A percentile compares a stretch with the other conserved stretches of the same genome.
Conservation (phyloP, 2,797 vertebrate species). For the Anomalospiza imberbis region DNA sequence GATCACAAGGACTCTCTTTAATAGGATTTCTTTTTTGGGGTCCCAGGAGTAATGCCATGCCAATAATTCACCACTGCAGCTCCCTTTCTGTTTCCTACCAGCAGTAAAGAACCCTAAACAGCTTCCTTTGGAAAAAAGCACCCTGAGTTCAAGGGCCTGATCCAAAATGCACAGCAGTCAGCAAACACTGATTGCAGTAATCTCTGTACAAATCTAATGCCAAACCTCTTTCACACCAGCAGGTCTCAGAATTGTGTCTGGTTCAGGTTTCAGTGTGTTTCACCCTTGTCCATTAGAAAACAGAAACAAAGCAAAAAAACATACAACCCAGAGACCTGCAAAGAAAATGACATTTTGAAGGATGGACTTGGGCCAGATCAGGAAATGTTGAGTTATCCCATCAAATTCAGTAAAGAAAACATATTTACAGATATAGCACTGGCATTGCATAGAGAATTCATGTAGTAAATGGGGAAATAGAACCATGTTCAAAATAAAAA, state of each 20-base stretch:
- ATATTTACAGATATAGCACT: not conserved
- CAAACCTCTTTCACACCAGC: not conserved
- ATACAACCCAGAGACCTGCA: not conserved
- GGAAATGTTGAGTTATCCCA: conserved; percentile 41
- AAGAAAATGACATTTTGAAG: conserved; percentile 51
- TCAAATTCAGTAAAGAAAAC: conserved; percentile 32
- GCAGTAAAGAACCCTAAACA: conserved; percentile 27
- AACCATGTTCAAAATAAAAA: not conserved
- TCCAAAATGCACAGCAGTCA: not conserved
- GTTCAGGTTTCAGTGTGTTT: not conserved
- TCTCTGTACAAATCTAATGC: not conserved
- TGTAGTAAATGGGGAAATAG: not conserved
- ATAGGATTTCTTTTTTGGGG: conserved; percentile 49
- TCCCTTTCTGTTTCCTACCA: conserved; percentile 46
- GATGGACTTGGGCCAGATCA: conserved; percentile 22
- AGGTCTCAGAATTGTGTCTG: not conserved
- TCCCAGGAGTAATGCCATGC: conserved; percentile 34
- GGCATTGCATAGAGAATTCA: not conserved
- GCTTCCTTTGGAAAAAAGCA: conserved; percentile 1
- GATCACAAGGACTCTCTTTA: conserved; percentile 57
- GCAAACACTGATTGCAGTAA: conserved; percentile 14
- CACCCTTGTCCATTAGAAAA: not conserved
- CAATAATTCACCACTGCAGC: conserved; percentile 36
- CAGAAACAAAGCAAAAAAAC: not conserved
- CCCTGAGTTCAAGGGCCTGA: not conserved